phyloP scores from a whole-genome alignment of 2,797 vertebrate genomes.

The Phataginus tetradactyla region DNA sequence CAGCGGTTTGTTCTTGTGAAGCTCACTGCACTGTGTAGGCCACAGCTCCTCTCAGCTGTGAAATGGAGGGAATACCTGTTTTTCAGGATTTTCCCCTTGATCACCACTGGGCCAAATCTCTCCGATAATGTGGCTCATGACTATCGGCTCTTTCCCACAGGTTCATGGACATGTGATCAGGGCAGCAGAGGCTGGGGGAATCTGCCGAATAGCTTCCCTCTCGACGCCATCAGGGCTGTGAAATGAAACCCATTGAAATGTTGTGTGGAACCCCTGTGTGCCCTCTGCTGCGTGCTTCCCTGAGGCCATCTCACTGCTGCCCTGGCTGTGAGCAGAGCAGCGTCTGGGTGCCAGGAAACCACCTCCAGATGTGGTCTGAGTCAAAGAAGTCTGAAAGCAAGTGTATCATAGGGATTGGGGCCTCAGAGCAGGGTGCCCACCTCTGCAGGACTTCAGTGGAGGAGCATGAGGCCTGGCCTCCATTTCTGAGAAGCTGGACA shows the following conservation, averaged over 20 bases:
- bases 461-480: no score
- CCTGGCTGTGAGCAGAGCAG: neutral
- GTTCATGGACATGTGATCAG: neutral
- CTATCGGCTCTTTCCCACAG: accelerated
- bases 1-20: neutral
- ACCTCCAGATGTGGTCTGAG: no score
- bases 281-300: neutral
- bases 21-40: neutral
- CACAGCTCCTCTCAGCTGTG: neutral
- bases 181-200: accelerated
- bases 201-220: no score
- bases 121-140: neutral
- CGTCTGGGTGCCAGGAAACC: neutral
- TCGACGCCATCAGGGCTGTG: no score
- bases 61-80: no score
- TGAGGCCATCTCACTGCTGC: neutral
- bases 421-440: no score
- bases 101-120: neutral
- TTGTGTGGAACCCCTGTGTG: no score
- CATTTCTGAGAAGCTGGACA: neutral
- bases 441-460: neutral
- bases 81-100: neutral
- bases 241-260: no score
- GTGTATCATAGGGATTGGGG: accelerated
- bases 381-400: neutral